These are phyloP conservation scores for Ectobius pallidus DNA, from an alignment of 2,888 invertebrate species.

Conservation along the genomic window DNA sequence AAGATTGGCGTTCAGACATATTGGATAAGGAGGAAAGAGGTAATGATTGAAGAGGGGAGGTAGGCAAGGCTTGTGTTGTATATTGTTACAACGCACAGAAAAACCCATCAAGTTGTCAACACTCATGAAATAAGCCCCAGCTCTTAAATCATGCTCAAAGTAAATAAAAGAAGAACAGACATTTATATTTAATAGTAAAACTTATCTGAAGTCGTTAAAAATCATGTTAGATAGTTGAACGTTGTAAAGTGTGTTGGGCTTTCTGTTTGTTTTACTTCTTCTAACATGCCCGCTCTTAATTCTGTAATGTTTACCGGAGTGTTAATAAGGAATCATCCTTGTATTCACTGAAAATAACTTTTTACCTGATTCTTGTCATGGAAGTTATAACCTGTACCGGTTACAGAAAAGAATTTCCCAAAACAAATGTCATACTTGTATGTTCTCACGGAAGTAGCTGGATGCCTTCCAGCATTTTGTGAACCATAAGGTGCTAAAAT, in stretches of 20 bases:
- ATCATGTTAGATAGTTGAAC: conserved; percentile 4
- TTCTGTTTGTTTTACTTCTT: no score
- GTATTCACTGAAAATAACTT: not conserved
- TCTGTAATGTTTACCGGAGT: no score
- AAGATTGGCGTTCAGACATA: no score
- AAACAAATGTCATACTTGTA: no score
- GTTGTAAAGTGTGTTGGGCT: not conserved
- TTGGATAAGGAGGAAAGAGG: no score
- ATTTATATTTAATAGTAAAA: conserved; percentile 33
- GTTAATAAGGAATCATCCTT: no score
- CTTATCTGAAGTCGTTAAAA: conserved; percentile 15
- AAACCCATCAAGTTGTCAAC: conserved; percentile 32
- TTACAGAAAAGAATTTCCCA: not conserved
- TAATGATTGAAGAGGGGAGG: not conserved
- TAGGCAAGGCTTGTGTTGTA: not conserved
- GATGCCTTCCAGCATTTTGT: no score
- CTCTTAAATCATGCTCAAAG: conserved; percentile 32
- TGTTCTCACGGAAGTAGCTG: no score
- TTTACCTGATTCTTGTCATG: not conserved
- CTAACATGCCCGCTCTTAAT: no score
- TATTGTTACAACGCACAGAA: conserved; percentile 24
- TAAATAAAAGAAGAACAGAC: conserved; percentile 32
- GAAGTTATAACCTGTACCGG: not conserved
- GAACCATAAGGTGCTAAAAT: no score
- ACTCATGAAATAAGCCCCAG: conserved; percentile 32